A percentile compares a stretch with the other conserved stretches of the same genome.
Evolutionary conservation across 2,888 invertebrate species (phyloP).

Genomic region (Drosophila cyrtoloma): DNA sequence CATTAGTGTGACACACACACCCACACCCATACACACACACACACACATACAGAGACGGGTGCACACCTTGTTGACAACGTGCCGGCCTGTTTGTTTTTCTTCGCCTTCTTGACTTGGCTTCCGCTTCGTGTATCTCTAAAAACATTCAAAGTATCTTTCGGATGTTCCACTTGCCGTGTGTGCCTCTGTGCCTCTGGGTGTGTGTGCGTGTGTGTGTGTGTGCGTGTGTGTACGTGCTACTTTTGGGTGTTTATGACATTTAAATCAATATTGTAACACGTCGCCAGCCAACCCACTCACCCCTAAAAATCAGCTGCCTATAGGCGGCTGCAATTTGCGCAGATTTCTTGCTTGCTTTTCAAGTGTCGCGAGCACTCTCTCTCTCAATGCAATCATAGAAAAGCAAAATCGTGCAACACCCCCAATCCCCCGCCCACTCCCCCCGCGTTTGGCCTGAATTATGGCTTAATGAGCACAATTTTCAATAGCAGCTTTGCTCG

Average conservation of each 20-base stretch:
- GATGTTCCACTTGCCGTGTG: slow-evolving; percentile 75
- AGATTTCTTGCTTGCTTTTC: slow-evolving; percentile 57
- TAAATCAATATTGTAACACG: slow-evolving; percentile 79
- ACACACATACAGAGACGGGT: not conserved
- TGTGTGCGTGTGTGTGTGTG: slow-evolving; percentile 9
- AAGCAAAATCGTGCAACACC: slow-evolving; percentile 22
- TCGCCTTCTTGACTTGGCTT: slow-evolving; percentile 71
- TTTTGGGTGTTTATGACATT: slow-evolving; percentile 79
- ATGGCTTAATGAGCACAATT: slow-evolving; percentile 75
- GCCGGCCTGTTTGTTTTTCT: slow-evolving; percentile 62
- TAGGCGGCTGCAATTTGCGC: slow-evolving; percentile 53
- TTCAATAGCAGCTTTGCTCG: slow-evolving; percentile 43
- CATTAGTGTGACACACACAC: slow-evolving; percentile 56
- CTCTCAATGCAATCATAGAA: slow-evolving; percentile 60
- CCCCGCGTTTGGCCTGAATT: slow-evolving; percentile 61
- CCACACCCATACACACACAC: not conserved
- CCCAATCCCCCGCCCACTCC: slow-evolving; percentile 1
- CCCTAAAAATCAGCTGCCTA: not conserved
- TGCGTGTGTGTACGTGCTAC: slow-evolving; percentile 48
- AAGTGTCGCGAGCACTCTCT: slow-evolving; percentile 52
- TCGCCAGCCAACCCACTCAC: slow-evolving; percentile 8
- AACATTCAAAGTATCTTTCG: slow-evolving; percentile 78
- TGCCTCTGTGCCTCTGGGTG: slow-evolving; percentile 4
- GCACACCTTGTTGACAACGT: slow-evolving; percentile 32
- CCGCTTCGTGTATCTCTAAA: slow-evolving; percentile 70